Conservation (phyloP, 2,888 invertebrate genomes). For the Marasmarcha lunaedactyla region DNA sequence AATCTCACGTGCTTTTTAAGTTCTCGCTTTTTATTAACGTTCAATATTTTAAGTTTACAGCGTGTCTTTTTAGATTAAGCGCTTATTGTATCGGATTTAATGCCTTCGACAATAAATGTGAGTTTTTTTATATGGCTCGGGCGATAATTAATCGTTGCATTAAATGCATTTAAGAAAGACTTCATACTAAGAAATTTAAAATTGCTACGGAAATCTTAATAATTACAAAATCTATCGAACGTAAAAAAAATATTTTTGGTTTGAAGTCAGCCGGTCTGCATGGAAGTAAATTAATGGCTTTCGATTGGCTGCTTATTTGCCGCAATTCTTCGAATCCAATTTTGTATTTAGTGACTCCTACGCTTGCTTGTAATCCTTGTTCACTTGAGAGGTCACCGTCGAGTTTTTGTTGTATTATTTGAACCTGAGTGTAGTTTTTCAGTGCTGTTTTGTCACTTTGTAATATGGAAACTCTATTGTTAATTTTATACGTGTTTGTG, state of each 20-base stretch:
- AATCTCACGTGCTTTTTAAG: conserved; percentile 25
- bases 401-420: conserved; percentile 11
- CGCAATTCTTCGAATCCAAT: conserved; percentile 50
- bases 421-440: conserved; percentile 10
- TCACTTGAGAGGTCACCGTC: conserved; percentile 36
- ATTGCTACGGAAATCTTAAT: too few relatives aligned
- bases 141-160: too few relatives aligned
- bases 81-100: conserved; percentile 16
- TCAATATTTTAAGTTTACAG: conserved; percentile 42
- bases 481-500: not conserved
- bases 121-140: too few relatives aligned
- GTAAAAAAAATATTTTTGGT: too few relatives aligned
- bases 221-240: too few relatives aligned
- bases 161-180: too few relatives aligned
- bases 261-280: conserved; percentile 20
- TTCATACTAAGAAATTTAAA: too few relatives aligned
- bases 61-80: conserved; percentile 26
- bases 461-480: not conserved
- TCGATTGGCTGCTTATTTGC: conserved; percentile 38
- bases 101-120: too few relatives aligned
- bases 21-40: conserved; percentile 35
- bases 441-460: conserved; percentile 2
- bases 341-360: conserved; percentile 54
- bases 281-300: conserved; percentile 35
- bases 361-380: conserved; percentile 38